Evolutionary conservation across 2,888 invertebrate species (phyloP).

Genomic region (Chesias legatella): DNA sequence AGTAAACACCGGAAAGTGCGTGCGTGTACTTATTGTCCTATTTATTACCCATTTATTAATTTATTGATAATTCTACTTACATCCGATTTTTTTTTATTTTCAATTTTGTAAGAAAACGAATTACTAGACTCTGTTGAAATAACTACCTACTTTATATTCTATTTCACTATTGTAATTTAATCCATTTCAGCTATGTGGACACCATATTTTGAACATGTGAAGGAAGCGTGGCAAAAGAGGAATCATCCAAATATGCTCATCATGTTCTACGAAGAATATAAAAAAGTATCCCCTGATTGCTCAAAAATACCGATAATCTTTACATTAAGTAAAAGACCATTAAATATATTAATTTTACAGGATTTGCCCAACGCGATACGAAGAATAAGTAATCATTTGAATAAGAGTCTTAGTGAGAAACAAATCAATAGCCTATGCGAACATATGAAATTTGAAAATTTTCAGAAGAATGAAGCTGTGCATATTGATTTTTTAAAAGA

Average conservation of each 20-base stretch:
- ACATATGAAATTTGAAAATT: conserved; percentile 87
- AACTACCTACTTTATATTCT: neutral
- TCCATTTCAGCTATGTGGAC: conserved; percentile 32
- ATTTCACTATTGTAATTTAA: too few species aligned
- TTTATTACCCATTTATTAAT: too few species aligned
- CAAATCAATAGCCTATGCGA: conserved; percentile 78
- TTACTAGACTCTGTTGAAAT: too few species aligned
- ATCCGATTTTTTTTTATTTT: too few species aligned
- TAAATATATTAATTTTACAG: too few species aligned
- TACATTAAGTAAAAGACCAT: too few species aligned
- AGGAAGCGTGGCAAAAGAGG: conserved; percentile 84
- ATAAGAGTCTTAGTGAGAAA: conserved; percentile 65
- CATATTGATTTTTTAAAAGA: conserved; percentile 70
- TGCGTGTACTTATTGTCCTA: too few species aligned
- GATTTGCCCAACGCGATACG: conserved; percentile 47
- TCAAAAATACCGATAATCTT: neutral
- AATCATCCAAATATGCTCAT: conserved; percentile 84
- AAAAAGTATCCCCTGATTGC: conserved; percentile 56
- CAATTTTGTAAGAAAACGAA: too few species aligned
- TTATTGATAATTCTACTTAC: too few species aligned
- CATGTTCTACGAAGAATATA: conserved; percentile 87
- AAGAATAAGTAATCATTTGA: conserved; percentile 78
- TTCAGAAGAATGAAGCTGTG: conserved; percentile 83
- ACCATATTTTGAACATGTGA: conserved; percentile 86
- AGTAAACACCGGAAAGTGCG: too few species aligned